Conservation (phyloP, 2,797 vertebrate genomes). For the Hoplostethus atlanticus region DNA sequence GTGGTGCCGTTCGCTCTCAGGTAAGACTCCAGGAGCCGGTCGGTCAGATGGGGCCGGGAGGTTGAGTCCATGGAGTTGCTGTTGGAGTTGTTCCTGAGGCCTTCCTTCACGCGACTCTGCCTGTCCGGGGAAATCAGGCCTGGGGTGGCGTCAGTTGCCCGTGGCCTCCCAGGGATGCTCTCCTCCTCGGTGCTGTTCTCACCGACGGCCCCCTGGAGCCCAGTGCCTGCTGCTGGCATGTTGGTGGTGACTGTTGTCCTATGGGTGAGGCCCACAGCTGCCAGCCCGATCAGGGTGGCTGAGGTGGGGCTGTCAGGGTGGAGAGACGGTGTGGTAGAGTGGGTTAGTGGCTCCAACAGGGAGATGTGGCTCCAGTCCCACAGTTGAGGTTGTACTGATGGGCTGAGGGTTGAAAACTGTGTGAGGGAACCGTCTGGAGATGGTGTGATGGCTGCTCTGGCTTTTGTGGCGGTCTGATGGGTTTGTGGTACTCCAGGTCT, state of each 20-base stretch:
- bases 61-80: constrained; percentile 41
- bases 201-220: constrained; percentile 27
- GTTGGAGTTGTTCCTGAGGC: constrained; percentile 71
- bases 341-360: constrained; percentile 42
- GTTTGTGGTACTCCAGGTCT: constrained; percentile 51
- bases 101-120: constrained; percentile 75
- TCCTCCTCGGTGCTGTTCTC: constrained; percentile 78
- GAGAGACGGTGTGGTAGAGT: constrained; percentile 24
- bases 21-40: constrained; percentile 74
- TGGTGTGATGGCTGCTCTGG: constrained; percentile 40
- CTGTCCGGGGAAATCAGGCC: constrained; percentile 66
- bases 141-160: constrained; percentile 58
- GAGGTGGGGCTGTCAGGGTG: constrained; percentile 39
- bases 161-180: constrained; percentile 54
- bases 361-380: constrained; percentile 52
- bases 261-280: constrained; percentile 42
- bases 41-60: constrained; percentile 55
- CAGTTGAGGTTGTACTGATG: constrained; percentile 53
- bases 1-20: constrained; percentile 82
- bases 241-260: constrained; percentile 51
- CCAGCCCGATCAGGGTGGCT: constrained; percentile 24
- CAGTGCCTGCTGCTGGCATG: constrained; percentile 37
- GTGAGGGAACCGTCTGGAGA: constrained; percentile 36
- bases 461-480: constrained; percentile 27
- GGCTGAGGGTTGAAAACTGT: constrained; percentile 53